These are phyloP conservation scores for Synergus itoensis DNA, from an alignment of 2,888 invertebrate genomes.

Conservation along the genomic window DNA sequence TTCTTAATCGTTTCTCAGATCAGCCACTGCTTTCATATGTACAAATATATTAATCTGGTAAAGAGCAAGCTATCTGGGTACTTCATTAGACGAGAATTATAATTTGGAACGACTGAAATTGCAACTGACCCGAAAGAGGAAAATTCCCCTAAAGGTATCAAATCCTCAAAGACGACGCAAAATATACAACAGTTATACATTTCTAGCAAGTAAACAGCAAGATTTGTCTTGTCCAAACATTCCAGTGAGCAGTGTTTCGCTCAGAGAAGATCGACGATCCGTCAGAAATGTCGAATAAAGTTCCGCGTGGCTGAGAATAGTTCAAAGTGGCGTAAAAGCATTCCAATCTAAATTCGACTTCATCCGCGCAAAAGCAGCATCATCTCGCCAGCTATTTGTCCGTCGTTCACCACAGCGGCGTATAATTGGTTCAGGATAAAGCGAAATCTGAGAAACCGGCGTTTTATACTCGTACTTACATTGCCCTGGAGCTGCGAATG, in stretches of 20 bases:
- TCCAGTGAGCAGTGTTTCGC: constrained; percentile 2
- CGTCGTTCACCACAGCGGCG: constrained; percentile 45
- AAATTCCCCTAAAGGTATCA: background rate
- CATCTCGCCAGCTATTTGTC: constrained; percentile 25
- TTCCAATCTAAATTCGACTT: constrained; percentile 10
- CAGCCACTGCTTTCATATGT: constrained; percentile 20
- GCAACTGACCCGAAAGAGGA: background rate
- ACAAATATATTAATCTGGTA: background rate
- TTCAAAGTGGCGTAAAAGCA: constrained; percentile 15
- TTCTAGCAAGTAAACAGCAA: background rate
- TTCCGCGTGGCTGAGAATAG: constrained; percentile 3
- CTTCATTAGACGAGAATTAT: background rate
- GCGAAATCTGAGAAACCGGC: constrained; percentile 55
- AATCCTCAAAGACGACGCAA: background rate
- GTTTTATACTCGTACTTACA: constrained; percentile 37
- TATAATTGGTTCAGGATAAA: constrained; percentile 55
- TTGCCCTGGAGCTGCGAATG: constrained; percentile 49
- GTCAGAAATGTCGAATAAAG: constrained; percentile 16
- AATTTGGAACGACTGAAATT: background rate
- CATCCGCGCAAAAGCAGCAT: constrained; percentile 18
- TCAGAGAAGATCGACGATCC: background rate
- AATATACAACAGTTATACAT: constrained; percentile 7
- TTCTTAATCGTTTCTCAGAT: constrained; percentile 35
- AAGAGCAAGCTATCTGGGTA: background rate
- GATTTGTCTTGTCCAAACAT: constrained; percentile 8